Conservation (phyloP, 2,888 invertebrate species). For the Heliconius hortense region DNA sequence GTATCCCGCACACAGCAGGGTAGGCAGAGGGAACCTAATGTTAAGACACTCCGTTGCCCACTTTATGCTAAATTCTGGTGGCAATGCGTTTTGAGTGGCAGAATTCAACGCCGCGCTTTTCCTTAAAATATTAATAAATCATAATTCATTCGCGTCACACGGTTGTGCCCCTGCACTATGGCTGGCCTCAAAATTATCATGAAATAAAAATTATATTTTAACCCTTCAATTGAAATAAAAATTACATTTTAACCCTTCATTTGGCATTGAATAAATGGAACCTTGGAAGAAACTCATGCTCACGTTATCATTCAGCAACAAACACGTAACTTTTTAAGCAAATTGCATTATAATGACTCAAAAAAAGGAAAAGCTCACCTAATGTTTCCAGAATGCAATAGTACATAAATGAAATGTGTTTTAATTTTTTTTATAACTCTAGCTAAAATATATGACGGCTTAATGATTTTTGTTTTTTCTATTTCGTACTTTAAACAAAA, state of each 20-base stretch:
- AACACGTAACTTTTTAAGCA: not conserved
- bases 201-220: no score
- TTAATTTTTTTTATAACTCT: not conserved
- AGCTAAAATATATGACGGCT: not conserved
- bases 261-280: not conserved
- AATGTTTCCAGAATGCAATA: not conserved
- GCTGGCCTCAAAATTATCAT: no score
- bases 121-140: no score
- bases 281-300: not conserved
- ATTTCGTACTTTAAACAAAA: not conserved
- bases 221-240: not conserved
- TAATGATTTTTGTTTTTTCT: not conserved
- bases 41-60: no score
- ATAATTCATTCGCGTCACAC: no score
- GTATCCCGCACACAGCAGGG: no score
- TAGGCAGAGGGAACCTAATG: no score
- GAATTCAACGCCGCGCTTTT: no score
- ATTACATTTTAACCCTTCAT: not conserved
- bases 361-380: not conserved
- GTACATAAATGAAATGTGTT: not conserved
- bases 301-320: not conserved
- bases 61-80: no score
- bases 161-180: no score
- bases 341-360: constrained; percentile 18
- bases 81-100: no score